phyloP scores from a whole-genome alignment of 1,140 invertebrate genomes.

The Brachionus rubens region DNA sequence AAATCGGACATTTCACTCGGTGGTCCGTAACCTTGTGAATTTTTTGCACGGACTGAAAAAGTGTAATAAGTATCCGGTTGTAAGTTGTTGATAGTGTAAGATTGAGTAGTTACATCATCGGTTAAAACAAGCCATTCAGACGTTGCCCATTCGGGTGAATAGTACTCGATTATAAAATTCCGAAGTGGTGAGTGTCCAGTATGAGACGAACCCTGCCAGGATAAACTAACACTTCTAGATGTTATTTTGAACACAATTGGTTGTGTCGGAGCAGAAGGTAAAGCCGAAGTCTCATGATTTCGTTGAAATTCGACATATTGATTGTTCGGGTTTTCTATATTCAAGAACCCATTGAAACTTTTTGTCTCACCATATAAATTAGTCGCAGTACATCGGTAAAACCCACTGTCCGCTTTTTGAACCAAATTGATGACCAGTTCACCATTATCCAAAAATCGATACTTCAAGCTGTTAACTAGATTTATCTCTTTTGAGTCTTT shows the following conservation, averaged over 20 bases:
- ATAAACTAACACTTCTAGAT: neutral
- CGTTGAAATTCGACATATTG: constrained; percentile 19
- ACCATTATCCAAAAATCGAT: neutral
- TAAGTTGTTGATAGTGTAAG: neutral
- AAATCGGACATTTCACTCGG: neutral
- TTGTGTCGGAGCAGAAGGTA: neutral
- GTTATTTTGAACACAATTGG: constrained; percentile 15
- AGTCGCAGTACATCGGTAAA: neutral
- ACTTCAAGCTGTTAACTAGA: neutral
- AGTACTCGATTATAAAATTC: constrained; percentile 8
- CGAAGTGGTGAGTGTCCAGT: neutral
- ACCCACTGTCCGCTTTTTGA: neutral
- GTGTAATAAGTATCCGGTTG: constrained; percentile 6
- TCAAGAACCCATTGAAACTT: neutral
- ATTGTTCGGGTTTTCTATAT: constrained; percentile 18
- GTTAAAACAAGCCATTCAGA: neutral
- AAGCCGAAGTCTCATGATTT: neutral
- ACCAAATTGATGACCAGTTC: constrained; percentile 10
- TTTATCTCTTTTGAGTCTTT: neutral
- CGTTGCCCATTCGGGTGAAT: neutral
- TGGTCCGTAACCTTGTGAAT: constrained; percentile 6
- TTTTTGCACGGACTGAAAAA: constrained; percentile 4
- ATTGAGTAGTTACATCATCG: neutral
- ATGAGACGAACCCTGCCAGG: neutral
- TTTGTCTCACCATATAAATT: neutral